phyloP scores from a whole-genome alignment of 2,797 vertebrate species.

The Leuciscus waleckii region DNA sequence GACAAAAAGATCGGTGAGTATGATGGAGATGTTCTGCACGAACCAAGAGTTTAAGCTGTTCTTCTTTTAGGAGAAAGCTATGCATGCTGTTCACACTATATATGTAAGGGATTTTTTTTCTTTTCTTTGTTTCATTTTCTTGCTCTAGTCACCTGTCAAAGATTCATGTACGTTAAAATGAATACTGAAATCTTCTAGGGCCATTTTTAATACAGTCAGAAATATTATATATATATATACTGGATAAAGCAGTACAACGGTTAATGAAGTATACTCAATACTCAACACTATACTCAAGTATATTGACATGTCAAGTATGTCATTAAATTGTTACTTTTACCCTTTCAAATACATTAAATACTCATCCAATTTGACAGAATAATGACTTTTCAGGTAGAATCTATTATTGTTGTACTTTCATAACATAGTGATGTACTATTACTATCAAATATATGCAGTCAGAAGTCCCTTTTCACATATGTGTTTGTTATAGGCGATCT shows the following conservation, averaged over 20 bases:
- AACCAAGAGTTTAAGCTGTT: background rate
- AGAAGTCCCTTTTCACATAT: background rate
- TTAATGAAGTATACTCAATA: no score
- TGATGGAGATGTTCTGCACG: background rate
- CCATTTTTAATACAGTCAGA: background rate
- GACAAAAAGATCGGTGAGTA: slow-evolving; percentile 84
- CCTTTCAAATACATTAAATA: background rate
- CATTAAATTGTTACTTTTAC: background rate
- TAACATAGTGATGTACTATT: background rate
- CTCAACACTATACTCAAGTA: no score
- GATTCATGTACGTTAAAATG: background rate
- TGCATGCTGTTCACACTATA: background rate
- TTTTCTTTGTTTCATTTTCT: background rate
- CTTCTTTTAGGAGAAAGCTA: background rate
- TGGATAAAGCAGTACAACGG: no score
- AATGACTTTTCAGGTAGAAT: background rate
- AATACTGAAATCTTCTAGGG: background rate
- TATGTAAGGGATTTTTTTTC: background rate
- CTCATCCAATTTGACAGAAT: background rate
- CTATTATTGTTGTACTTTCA: background rate
- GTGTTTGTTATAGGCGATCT: slow-evolving; percentile 8
- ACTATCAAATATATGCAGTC: background rate
- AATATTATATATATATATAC: no score
- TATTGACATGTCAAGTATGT: background rate
- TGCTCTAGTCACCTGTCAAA: background rate